phyloP scores from a whole-genome alignment of 2,113 vertebrate genomes.

The Microtus oregoni region DNA sequence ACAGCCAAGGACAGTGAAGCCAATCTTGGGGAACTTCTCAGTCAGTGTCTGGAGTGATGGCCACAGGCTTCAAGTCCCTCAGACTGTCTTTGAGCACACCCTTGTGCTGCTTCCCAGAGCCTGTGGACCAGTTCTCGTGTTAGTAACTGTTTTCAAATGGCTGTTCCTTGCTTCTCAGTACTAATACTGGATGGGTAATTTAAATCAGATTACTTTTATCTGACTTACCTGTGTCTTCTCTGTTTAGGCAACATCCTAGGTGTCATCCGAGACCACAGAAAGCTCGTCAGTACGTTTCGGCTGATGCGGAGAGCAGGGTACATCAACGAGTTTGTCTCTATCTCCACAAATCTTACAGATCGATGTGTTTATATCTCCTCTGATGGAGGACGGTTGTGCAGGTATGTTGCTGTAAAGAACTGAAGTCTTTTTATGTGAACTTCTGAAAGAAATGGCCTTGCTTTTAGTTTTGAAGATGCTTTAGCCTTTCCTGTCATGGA shows the following conservation, averaged over 20 bases:
- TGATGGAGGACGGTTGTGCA: slow-evolving; percentile 97
- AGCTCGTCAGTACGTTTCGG: slow-evolving; percentile 95
- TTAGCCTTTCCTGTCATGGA: background rate
- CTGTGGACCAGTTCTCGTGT: no score
- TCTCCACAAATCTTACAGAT: slow-evolving; percentile 97
- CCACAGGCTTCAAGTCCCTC: background rate
- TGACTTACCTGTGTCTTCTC: background rate
- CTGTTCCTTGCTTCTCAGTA: background rate
- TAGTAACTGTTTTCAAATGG: background rate
- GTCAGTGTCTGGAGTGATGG: background rate
- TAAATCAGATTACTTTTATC: background rate
- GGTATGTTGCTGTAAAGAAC: slow-evolving; percentile 84
- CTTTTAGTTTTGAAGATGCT: slow-evolving; percentile 37
- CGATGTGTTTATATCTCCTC: slow-evolving; percentile 99
- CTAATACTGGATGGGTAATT: background rate
- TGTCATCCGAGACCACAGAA: slow-evolving; percentile 95
- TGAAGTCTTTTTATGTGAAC: slow-evolving; percentile 10
- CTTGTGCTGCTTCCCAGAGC: background rate
- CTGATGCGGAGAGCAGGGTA: slow-evolving; percentile 97
- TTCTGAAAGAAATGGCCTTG: slow-evolving; percentile 7
- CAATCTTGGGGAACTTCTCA: background rate
- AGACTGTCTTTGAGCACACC: accelerated
- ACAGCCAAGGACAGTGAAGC: background rate
- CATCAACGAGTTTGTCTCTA: slow-evolving; percentile 99
- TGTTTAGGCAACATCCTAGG: slow-evolving; percentile 96